Evolutionary conservation across 37 sponge, comb jelly and placozoan genomes (phyloP).

Genomic region (Theonella swinhoei): DNA sequence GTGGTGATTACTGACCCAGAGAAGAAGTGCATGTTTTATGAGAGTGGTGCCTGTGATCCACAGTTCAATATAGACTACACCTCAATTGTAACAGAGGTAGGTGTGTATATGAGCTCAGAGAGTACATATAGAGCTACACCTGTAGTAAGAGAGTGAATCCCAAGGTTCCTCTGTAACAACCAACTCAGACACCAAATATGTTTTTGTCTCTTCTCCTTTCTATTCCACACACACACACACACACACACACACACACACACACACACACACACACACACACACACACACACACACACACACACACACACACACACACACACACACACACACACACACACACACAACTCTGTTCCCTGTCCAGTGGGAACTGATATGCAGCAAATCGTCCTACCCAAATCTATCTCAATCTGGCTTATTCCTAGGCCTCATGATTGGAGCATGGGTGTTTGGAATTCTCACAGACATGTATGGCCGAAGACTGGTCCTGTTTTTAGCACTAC

Average conservation of each 20-base stretch:
- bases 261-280: too few relatives aligned
- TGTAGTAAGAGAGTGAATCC: too few relatives aligned
- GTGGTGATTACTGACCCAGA: not conserved
- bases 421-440: conserved; percentile 53
- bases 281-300: too few relatives aligned
- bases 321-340: too few relatives aligned
- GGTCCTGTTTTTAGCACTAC: conserved; percentile 13
- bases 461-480: conserved; percentile 56
- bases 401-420: conserved; percentile 63
- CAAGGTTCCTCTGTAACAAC: too few relatives aligned
- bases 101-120: too few relatives aligned
- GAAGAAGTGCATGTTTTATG: conserved; percentile 2
- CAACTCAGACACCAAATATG: too few relatives aligned
- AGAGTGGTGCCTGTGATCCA: conserved; percentile 4
- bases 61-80: conserved; percentile 4
- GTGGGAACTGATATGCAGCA: conserved; percentile 63
- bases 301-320: too few relatives aligned
- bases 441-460: conserved; percentile 42
- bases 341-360: not conserved
- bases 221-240: conserved; percentile 7
- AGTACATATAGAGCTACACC: too few relatives aligned
- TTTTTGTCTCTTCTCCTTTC: conserved; percentile 9
- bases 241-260: conserved; percentile 14
- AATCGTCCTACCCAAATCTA: conserved; percentile 31
- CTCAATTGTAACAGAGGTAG: conserved; percentile 29